Evolutionary conservation across 2,113 vertebrate species (phyloP).

Genomic region (Nesoenas mayeri): DNA sequence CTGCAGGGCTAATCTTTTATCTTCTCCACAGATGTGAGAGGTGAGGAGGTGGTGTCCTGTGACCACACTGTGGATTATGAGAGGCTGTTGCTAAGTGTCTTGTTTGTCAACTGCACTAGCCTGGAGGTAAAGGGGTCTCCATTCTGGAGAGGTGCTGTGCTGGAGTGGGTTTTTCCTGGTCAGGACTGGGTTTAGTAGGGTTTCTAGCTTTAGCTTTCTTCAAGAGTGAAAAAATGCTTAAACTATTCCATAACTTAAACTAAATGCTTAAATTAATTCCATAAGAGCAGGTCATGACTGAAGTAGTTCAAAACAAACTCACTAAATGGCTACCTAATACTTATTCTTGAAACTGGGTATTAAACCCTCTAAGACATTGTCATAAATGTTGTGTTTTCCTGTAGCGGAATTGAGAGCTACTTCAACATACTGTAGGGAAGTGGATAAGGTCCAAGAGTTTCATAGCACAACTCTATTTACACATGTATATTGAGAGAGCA

Average conservation of each 20-base stretch:
- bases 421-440: not conserved
- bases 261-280: accelerated
- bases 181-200: not conserved
- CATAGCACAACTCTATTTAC: not conserved
- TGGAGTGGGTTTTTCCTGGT: no score
- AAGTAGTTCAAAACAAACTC: not conserved
- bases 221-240: not conserved
- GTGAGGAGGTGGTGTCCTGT: slow-evolving; percentile 37
- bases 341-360: not conserved
- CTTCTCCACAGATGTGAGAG: slow-evolving; percentile 41
- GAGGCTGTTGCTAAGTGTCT: slow-evolving; percentile 27
- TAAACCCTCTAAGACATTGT: not conserved
- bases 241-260: accelerated
- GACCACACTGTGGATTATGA: slow-evolving; percentile 43
- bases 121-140: slow-evolving; percentile 49
- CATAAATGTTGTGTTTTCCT: accelerated
- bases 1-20: not conserved
- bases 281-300: accelerated
- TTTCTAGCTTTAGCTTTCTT: not conserved
- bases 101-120: slow-evolving; percentile 59
- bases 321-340: not conserved
- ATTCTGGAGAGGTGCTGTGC: not conserved
- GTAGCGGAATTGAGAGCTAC: not conserved
- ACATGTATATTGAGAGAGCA: accelerated
- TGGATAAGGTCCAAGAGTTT: not conserved